Evolutionary conservation across 2,888 invertebrate genomes (phyloP).

Genomic region (Falcaria lacertinaria): DNA sequence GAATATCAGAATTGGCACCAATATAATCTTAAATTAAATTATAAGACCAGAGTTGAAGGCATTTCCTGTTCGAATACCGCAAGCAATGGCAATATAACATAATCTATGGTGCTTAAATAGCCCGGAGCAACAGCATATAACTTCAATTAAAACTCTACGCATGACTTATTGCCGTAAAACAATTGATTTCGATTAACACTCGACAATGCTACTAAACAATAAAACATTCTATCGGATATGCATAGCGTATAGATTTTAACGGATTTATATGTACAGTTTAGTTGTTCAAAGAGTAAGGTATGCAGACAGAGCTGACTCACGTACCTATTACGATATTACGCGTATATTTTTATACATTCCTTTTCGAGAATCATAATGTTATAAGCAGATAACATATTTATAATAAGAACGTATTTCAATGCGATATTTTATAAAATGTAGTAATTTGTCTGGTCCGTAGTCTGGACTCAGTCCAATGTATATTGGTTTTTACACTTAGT

Average conservation of each 20-base stretch:
- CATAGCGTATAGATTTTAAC: slow-evolving; percentile 17
- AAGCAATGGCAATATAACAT: slow-evolving; percentile 15
- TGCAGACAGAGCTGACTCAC: slow-evolving; percentile 10
- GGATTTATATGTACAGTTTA: slow-evolving; percentile 22
- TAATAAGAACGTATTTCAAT: no score
- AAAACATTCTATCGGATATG: slow-evolving; percentile 44
- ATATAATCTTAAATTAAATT: no score
- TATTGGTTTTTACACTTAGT: neutral
- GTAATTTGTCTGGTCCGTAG: no score
- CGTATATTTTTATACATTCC: no score
- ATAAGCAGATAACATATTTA: no score
- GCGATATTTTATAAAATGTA: no score
- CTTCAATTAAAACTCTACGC: slow-evolving; percentile 65
- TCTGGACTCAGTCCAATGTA: neutral
- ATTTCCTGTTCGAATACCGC: no score
- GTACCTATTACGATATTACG: no score
- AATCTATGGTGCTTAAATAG: slow-evolving; percentile 34
- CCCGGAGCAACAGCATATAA: slow-evolving; percentile 50
- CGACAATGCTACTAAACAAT: slow-evolving; percentile 64
- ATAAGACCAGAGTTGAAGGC: no score
- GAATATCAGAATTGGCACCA: no score
- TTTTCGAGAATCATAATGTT: no score
- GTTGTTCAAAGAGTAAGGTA: slow-evolving; percentile 20
- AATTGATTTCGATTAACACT: slow-evolving; percentile 75
- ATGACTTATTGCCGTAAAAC: slow-evolving; percentile 69